These are phyloP conservation scores for Helobdella robusta DNA, from an alignment of 2,888 invertebrate species.

Conservation along the genomic window DNA sequence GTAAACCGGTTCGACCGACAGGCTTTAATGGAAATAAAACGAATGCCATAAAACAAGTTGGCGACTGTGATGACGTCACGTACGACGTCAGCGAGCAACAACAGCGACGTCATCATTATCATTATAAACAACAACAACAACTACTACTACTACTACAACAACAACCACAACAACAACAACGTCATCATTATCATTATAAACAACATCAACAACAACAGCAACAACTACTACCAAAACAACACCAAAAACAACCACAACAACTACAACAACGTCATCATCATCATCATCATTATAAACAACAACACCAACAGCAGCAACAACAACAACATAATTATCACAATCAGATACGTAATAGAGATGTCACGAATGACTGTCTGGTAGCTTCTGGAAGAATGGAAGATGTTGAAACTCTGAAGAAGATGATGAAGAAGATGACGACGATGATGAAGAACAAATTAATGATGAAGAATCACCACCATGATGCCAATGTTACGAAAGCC, in stretches of 20 bases:
- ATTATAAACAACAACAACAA: constrained; percentile 7
- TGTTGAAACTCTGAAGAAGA: too few species aligned
- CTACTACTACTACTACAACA: neutral
- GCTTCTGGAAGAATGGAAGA: too few species aligned
- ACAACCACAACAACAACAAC: neutral
- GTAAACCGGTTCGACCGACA: too few species aligned
- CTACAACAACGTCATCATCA: neutral
- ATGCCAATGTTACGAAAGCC: neutral
- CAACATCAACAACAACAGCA: neutral
- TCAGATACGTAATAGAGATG: too few species aligned
- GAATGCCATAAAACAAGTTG: too few species aligned
- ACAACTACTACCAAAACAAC: neutral
- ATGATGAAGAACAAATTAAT: too few species aligned
- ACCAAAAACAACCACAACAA: neutral
- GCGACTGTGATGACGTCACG: neutral
- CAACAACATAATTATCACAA: neutral
- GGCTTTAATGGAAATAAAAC: too few species aligned
- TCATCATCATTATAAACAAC: constrained; percentile 3
- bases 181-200: neutral
- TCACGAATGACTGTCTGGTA: too few species aligned
- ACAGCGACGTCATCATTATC: constrained; percentile 17
- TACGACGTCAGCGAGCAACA: constrained; percentile 7
- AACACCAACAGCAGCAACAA: neutral
- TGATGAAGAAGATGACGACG: too few species aligned
- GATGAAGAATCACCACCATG: neutral